phyloP scores from a whole-genome alignment of 2,113 vertebrate species.

The Petaurus breviceps region DNA sequence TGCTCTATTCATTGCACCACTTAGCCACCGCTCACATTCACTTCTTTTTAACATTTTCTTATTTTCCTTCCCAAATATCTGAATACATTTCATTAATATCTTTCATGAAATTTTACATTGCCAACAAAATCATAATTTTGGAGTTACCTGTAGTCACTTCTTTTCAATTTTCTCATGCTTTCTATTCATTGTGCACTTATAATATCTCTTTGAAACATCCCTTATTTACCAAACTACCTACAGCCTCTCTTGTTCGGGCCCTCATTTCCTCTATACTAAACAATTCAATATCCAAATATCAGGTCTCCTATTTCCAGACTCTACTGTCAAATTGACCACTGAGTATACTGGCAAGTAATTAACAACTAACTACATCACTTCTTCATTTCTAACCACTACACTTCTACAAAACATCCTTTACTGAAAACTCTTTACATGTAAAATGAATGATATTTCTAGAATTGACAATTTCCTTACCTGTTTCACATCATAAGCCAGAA shows the following conservation, averaged over 20 bases:
- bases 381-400: background rate
- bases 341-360: background rate
- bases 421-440: background rate
- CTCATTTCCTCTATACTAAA: background rate
- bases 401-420: background rate
- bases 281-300: background rate
- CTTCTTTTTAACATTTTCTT: background rate
- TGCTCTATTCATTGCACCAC: too few relatives aligned
- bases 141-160: background rate
- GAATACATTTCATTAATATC: background rate
- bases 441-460: background rate
- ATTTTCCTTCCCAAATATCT: background rate
- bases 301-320: background rate
- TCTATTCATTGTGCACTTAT: background rate
- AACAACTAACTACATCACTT: background rate
- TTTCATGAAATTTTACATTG: background rate
- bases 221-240: background rate
- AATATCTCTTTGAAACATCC: background rate
- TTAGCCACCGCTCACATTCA: background rate
- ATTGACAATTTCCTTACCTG: conserved; percentile 85
- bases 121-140: background rate
- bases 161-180: background rate
- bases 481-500: conserved; percentile 97
- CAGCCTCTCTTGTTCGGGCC: background rate
- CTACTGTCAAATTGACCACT: background rate